phyloP scores from a whole-genome alignment of 2,797 vertebrate species.

The Aythya fuligula region DNA sequence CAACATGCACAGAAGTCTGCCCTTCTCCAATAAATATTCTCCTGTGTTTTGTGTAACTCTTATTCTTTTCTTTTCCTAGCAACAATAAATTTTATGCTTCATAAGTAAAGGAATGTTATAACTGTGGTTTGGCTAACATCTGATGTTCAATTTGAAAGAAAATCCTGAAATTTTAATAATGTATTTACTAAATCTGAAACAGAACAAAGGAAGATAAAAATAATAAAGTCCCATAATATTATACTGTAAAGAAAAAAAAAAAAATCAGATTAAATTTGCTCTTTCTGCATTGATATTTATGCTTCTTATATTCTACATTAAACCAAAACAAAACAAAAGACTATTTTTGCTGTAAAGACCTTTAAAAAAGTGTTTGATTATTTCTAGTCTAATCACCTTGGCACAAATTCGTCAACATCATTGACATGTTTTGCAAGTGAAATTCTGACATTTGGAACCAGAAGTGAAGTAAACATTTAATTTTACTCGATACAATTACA shows the following conservation, averaged over 20 bases:
- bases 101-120: not conserved
- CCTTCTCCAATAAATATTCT: not conserved
- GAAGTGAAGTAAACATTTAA: not conserved
- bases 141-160: not conserved
- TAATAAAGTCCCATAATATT: not conserved
- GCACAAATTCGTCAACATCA: not conserved
- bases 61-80: not conserved
- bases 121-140: not conserved
- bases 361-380: not conserved
- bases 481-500: not conserved
- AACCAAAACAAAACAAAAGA: not conserved
- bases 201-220: not conserved
- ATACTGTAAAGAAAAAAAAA: not conserved
- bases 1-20: not conserved
- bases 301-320: not conserved
- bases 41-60: not conserved
- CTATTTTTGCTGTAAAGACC: not conserved
- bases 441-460: not conserved
- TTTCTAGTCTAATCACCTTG: not conserved
- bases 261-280: not conserved
- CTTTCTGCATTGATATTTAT: not conserved
- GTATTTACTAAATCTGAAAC: not conserved
- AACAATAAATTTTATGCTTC: not conserved
- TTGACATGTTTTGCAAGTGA: not conserved
- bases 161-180: not conserved